Evolutionary conservation across 2,113 vertebrate genomes (phyloP), one percentile per base, ranked within the genome.

Genomic region (Pluvianellus socialis): DNA sequence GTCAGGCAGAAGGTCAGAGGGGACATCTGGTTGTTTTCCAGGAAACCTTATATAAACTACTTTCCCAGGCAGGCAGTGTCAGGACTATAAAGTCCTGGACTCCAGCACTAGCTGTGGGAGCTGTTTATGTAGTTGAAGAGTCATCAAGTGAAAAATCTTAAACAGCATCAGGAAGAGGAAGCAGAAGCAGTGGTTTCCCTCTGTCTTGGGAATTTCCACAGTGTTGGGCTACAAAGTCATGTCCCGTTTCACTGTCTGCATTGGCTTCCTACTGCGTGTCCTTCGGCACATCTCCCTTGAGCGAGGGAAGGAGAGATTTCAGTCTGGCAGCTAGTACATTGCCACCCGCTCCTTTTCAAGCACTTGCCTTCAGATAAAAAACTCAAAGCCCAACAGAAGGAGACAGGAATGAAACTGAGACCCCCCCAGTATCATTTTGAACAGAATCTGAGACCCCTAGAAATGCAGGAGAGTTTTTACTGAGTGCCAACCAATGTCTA

Each of bases 121-220:
- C 14, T 71, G 13, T 86, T 85, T n/a, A 75, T 71, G 5, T 16
- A 4, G 66, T 85, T 66, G 49, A 76, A 67, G 30, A 81, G 49
- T 76, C 58, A 76, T 40, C 20, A n/a, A 84, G 18, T 40, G 47
- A 63, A 67, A 88, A 86, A 70, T 10, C 7, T 67, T 50, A 47
- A 62, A 20, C 32, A 42, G 6, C 14, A 27, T 67, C 61, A 81
- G 35, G 52, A 91, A 68, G 66, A 87, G 47, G 68, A 97, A 95
- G 84, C 63, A 92, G 91, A 96, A 92, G 32, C 32, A 59, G 90
- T 61, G 52, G 44, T 12, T 50, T 92, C 40, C 16, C 45, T 35
- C 44, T 2, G 2, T 26, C 55, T 67, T 40, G 70, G 84, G 86
- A 95, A 87, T 92, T 96, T 91, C 93, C 93, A 30, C 26, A 24